Evolutionary conservation across 2,888 invertebrate genomes (phyloP).

Genomic region (Frankliniella fusca): DNA sequence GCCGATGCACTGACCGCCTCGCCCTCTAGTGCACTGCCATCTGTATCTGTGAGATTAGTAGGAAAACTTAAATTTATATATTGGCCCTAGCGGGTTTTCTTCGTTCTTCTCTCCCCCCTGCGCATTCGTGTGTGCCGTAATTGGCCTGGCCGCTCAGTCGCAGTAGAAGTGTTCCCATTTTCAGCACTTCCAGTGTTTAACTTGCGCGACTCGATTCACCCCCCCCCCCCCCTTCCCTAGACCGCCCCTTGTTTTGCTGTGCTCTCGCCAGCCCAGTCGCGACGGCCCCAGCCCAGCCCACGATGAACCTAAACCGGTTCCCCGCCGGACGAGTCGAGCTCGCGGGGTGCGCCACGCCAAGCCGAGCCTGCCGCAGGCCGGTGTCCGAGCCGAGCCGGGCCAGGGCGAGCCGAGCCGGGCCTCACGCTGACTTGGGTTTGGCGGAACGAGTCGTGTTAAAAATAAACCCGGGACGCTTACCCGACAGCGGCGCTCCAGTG

Average conservation of each 20-base stretch:
- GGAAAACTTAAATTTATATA: no score
- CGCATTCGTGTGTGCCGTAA: no score
- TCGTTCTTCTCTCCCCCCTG: no score
- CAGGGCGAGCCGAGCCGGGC: background rate
- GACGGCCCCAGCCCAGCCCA: background rate
- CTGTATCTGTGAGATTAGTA: no score
- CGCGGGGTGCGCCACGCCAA: background rate
- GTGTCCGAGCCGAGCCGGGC: background rate
- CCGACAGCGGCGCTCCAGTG: background rate
- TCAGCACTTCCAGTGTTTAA: background rate
- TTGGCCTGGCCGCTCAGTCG: no score
- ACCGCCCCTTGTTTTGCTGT: background rate
- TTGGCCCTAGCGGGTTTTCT: no score
- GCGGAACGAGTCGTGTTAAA: background rate
- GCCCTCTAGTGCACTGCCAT: no score
- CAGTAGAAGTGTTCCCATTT: no score
- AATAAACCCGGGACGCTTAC: background rate
- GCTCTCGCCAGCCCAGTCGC: background rate
- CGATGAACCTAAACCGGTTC: background rate
- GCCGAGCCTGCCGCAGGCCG: background rate
- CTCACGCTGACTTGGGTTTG: background rate
- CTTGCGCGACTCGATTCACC: background rate
- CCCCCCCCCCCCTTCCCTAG: background rate
- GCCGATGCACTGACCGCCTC: no score
- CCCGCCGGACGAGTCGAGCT: background rate